Evolutionary conservation across 2,888 invertebrate species (phyloP), one percentile per base, ranked within the genome.

Genomic region (Folsomia candida): DNA sequence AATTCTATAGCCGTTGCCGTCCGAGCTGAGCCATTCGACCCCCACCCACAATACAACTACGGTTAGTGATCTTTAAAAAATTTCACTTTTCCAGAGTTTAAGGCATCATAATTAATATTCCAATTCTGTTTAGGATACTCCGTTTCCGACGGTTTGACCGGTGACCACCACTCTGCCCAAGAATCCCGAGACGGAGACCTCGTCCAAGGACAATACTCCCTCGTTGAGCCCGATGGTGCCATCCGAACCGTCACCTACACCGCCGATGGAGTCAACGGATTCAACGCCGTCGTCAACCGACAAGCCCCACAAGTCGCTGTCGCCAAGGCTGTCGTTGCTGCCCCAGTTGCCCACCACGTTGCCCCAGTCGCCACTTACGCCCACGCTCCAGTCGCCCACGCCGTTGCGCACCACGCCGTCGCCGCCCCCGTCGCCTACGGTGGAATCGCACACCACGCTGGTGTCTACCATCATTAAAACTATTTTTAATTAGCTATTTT

Each of bases 251-350:
- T 78, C n/a, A 76, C 76, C 69, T 78, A 78, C 76, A 77, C 76
- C 61, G 76, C 78, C 68, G 78, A 78, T 65, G 51, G 67, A 27
- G 67, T 78, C 73, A 74, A 78, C 69, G 78, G 78, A 77, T 78
- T 78, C 73, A 78, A 78, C 66, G 78, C 78, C 61, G 74, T 78
- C 29, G 78, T 78, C 20, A 74, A 78, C 51, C 67, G 76, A 37
- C 66, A 71, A 26, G 67, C 71, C 2, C 69, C 70, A 58, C 61
- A 60, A 24, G 70, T 18, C 57, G 54, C 67, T 29, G 67, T 67
- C 27, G 57, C 47, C 27, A 37, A 64, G 24, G 2, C 47, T 11
- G 64, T 24, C 47, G 64, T 64, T 24, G 67, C 62, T n/a, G 68
- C 70, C 47, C 69, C 62, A 14, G 54, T 28, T 47, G 65, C 24